Conservation (phyloP, 2,888 invertebrate species). For the Tenthredo livida region DNA sequence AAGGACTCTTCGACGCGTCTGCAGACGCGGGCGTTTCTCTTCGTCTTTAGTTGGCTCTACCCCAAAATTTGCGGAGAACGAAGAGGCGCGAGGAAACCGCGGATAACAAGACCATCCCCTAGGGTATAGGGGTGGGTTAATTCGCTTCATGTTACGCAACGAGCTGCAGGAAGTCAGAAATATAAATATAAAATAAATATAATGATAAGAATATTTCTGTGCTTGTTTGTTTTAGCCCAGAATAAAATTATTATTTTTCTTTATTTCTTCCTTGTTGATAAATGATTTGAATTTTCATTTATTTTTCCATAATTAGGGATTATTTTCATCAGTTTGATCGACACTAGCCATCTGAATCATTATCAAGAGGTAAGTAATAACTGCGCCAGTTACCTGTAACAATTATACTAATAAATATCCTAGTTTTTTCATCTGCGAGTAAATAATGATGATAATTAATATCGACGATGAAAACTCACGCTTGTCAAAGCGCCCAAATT, state of each 20-base stretch:
- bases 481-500: not conserved
- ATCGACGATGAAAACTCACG: not conserved
- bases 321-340: not conserved
- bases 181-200: not conserved
- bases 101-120: not conserved
- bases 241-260: not conserved
- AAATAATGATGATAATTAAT: not conserved
- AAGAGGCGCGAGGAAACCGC: constrained; percentile 4
- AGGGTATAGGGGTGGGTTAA: not conserved
- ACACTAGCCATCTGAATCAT: not conserved
- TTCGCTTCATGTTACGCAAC: not conserved
- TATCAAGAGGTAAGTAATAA: not conserved
- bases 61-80: not conserved
- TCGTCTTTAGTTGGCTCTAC: not conserved
- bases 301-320: not conserved
- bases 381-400: no score
- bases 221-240: not conserved
- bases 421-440: no score
- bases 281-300: not conserved
- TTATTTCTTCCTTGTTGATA: not conserved
- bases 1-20: not conserved
- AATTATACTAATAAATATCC: no score
- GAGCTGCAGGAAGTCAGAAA: not conserved
- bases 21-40: not conserved
- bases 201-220: not conserved